Evolutionary conservation across 2,888 invertebrate species (phyloP).

Genomic region (Dicyrtomina minuta): DNA sequence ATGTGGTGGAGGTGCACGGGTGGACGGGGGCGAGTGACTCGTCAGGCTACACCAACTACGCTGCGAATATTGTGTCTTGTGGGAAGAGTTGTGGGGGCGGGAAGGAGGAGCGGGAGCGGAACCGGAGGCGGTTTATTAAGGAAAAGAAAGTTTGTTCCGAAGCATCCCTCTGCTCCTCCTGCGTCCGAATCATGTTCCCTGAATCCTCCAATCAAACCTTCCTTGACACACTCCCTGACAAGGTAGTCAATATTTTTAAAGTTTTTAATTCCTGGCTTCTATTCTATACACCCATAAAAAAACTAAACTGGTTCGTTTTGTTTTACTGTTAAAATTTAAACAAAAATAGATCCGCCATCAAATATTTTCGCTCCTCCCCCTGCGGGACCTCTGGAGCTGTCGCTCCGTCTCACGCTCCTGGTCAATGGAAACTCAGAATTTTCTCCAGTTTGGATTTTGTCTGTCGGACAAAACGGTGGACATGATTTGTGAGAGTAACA

Average conservation of each 20-base stretch:
- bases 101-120: no score
- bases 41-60: no score
- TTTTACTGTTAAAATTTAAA: no score
- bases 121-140: neutral
- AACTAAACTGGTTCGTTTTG: no score
- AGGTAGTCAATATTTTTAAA: neutral
- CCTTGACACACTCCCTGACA: neutral
- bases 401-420: constrained; percentile 9
- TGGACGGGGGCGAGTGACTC: no score
- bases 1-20: no score
- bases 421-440: constrained; percentile 1
- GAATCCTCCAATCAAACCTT: neutral
- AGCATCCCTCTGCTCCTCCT: constrained; percentile 15
- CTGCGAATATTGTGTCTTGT: no score
- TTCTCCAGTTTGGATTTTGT: constrained; percentile 3
- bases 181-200: constrained; percentile 8
- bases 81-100: no score
- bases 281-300: no score
- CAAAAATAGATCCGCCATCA: neutral
- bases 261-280: neutral
- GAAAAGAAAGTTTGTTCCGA: constrained; percentile 16
- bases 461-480: constrained; percentile 10
- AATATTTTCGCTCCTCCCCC: neutral
- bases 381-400: neutral
- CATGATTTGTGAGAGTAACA: neutral